Conservation (phyloP, 1,140 invertebrate species). For the Drosophila equinoxialis region DNA sequence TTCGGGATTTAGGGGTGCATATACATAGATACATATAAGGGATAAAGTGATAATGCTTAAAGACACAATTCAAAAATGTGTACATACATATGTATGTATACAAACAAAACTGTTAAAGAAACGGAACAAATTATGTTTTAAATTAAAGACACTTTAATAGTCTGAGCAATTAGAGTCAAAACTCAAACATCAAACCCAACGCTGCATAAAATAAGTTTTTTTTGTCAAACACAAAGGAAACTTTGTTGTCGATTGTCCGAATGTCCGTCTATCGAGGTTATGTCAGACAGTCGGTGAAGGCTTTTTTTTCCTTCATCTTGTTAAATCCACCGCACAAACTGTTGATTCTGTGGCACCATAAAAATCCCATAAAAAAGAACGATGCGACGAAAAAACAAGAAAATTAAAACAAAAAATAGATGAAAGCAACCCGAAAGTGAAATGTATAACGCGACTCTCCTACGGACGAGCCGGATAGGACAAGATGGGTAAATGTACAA, state of each 20-base stretch:
- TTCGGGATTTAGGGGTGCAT: too few relatives aligned
- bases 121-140: conserved; percentile 13
- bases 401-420: conserved; percentile 23
- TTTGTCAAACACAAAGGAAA: conserved; percentile 20
- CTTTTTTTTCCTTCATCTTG: conserved; percentile 66
- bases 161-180: conserved; percentile 52
- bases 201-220: conserved; percentile 55
- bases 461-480: conserved; percentile 61
- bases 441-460: conserved; percentile 42
- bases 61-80: too few relatives aligned
- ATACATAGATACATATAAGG: too few relatives aligned
- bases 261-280: conserved; percentile 29
- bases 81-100: not conserved
- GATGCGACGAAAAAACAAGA: conserved; percentile 18
- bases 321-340: conserved; percentile 83
- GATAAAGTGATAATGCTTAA: too few relatives aligned
- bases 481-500: conserved; percentile 16
- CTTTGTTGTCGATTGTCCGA: conserved; percentile 11
- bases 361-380: conserved; percentile 77
- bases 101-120: not conserved
- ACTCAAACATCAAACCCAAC: conserved; percentile 61
- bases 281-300: conserved; percentile 42
- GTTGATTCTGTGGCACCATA: conserved; percentile 82
- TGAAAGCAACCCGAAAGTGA: conserved; percentile 55
- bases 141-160: conserved; percentile 32